Base-by-base conservation (phyloP, 37 sponge, comb jelly and placozoan genomes). In the Chondrilla cf. caribensis region DNA sequence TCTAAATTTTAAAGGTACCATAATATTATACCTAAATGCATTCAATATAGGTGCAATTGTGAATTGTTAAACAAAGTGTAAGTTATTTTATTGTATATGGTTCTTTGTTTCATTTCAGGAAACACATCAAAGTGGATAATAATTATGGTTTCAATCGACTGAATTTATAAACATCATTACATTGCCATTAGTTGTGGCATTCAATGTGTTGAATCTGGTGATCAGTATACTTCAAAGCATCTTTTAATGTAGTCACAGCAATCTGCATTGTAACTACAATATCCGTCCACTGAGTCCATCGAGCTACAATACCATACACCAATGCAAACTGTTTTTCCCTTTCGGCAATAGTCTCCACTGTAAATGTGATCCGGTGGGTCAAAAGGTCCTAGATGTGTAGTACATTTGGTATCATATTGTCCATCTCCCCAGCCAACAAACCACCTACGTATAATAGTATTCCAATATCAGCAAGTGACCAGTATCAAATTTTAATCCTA, bases 361-460 rank as follows among this genome's bases (percentile, higher is more conserved):
- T 67, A 67, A 17, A 31, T 1, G 4, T 67, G 68, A 67, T 7
- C 35, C 1, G 35, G 68, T 33, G 68, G 68, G 4, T 29, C 68
- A 29, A 67, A 9, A 33, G 68, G 68, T 28, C 68, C 68, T 8
- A 67, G 33, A 33, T 67, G 1, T 18, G 29, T 3, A 67, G 68
- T 67, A 33, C 68, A 67, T 31, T 33, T 33, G 31, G 31, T 1
- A 1, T 67, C 68, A 4, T 31, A 31, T n/a, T 28, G 31, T 6
- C 33, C 35, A 29, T 67, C 68, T 33, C 35, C 35, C 68, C 68
- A 67, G 68, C 29, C 68, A 67, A 67, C 68, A 67, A 28, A 67
- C 68, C 68, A 67, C 68, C 68, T 67, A 26, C 35, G 22, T 59
- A 26, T 3, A 29, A 33, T 33, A 67, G 24, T 29, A 67, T 28